Conservation (phyloP, 2,888 invertebrate genomes). For the Drosophila paranaensis region DNA sequence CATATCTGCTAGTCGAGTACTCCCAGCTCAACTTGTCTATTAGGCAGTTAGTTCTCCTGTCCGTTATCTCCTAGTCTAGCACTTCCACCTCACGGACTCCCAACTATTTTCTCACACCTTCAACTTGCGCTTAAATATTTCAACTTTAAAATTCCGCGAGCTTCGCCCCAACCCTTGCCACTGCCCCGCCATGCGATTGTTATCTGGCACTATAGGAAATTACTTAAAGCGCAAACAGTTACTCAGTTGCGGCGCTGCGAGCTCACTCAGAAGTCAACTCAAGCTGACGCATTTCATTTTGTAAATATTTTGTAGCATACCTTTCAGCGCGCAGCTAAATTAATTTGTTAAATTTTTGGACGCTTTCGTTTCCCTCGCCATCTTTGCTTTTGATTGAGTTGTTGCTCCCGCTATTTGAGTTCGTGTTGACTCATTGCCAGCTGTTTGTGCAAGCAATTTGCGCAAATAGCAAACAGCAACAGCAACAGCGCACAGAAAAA, state of each 20-base stretch:
- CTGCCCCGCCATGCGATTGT: neutral
- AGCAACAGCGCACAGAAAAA: constrained; percentile 1
- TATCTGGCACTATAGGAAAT: constrained; percentile 3
- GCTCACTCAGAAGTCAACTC: neutral
- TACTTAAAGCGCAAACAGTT: neutral
- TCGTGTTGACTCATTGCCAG: constrained; percentile 47
- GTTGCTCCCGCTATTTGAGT: constrained; percentile 39
- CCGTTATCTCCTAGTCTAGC: neutral
- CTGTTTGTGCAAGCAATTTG: constrained; percentile 50
- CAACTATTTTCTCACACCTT: neutral
- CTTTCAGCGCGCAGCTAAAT: constrained; percentile 32
- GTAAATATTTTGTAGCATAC: constrained; percentile 29
- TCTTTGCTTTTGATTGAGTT: constrained; percentile 59
- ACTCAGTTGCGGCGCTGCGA: neutral
- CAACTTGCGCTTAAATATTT: neutral
- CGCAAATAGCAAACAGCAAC: constrained; percentile 13
- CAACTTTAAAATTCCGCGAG: neutral
- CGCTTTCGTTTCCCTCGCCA: neutral
- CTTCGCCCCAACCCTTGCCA: neutral
- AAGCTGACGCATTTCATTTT: neutral
- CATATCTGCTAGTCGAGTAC: too few species aligned
- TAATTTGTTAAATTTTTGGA: constrained; percentile 22
- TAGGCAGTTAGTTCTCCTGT: neutral
- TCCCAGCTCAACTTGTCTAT: too few species aligned
- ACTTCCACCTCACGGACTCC: neutral